Base-by-base conservation (phyloP, 1,140 invertebrate genomes). In the Drosophila eugracilis region DNA sequence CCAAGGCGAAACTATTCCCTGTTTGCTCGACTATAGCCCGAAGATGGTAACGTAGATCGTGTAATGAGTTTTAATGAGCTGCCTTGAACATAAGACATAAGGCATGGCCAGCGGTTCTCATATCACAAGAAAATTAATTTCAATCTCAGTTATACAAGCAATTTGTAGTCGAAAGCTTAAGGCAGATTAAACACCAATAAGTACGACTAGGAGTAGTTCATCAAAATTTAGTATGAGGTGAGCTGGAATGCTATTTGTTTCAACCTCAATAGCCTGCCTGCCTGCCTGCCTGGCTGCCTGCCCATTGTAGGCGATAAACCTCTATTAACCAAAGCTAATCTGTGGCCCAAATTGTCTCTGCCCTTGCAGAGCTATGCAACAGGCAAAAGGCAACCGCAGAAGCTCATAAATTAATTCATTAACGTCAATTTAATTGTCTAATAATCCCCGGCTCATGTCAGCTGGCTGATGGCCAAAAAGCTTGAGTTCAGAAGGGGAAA, bases 401-500 rank as follows among this genome's bases (percentile, higher is more conserved):
- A 80, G 76, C 80, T 85, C 81, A 86, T 86, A 86, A 85, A 85
- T 85, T 73, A 85, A 80, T 85, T 80, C 81, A 85, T 85, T 85
- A 86, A 76, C 81, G 81, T 86, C 81, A 86, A 76, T 85, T 86
- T 80, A 75, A 85, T 81, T 73, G 77, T 74, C 81, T 54, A 76
- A 86, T 86, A 86, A 85, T 73, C 76, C 60, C 34, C 36, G 37
- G 55, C 41, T 53, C 62, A 67, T 53, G 65, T 22, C 62, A 67
- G 55, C 26, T 75, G 73, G 60, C 71, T 45, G 42, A 50, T 37
- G 67, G 66, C 45, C 47, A 67, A 54, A 75, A 58, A 50, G 47
- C 52, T 47, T 58, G 39, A 19, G 10, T 19, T 24, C 12, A 26
- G 4, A 9, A 4, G 9, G 3, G 12, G 10, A 2, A 12, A 32